Percentiles rank a stretch among this genome's conserved stretches.
These are phyloP conservation scores for Nymphalis urticae DNA, from an alignment of 2,888 invertebrate genomes.

Conservation along the genomic window DNA sequence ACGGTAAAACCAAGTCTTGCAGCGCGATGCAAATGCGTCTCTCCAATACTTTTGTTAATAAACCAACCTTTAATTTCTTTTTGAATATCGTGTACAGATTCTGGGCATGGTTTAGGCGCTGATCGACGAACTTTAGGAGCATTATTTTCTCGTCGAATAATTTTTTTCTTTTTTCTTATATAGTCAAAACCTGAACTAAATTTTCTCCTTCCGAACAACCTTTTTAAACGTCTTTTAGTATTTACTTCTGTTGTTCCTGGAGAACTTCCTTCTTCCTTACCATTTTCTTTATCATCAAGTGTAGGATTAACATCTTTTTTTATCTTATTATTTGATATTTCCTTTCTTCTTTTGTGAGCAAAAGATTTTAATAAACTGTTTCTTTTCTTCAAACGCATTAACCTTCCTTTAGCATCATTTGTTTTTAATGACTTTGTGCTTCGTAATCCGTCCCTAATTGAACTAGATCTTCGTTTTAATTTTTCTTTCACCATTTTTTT, in stretches of 20 bases:
- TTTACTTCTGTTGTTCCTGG: slow-evolving; percentile 57
- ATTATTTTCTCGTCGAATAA: slow-evolving; percentile 80
- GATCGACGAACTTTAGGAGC: slow-evolving; percentile 72
- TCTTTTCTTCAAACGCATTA: slow-evolving; percentile 73
- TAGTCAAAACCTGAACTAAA: slow-evolving; percentile 94
- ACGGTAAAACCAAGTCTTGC: slow-evolving; percentile 94
- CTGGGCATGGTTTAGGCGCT: slow-evolving; percentile 81
- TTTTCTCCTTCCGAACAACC: slow-evolving; percentile 86
- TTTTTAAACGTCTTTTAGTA: slow-evolving; percentile 82
- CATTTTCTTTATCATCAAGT: slow-evolving; percentile 68
- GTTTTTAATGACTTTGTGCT: slow-evolving; percentile 74
- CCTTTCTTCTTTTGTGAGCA: slow-evolving; percentile 71
- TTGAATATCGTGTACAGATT: slow-evolving; percentile 88
- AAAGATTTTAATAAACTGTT: slow-evolving; percentile 73
- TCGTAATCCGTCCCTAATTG: slow-evolving; percentile 74
- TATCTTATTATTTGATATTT: slow-evolving; percentile 56
- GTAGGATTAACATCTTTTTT: slow-evolving; percentile 61
- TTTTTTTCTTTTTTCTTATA: slow-evolving; percentile 93
- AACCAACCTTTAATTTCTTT: slow-evolving; percentile 95
- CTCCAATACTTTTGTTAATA: slow-evolving; percentile 96
- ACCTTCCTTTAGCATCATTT: slow-evolving; percentile 71
- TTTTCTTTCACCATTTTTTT: slow-evolving; percentile 73
- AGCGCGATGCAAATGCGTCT: slow-evolving; percentile 95
- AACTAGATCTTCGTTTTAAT: slow-evolving; percentile 65
- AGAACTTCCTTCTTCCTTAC: slow-evolving; percentile 62